A percentile compares a stretch with the other conserved stretches of the same genome.
Conservation (phyloP, 1,140 invertebrate genomes). For the Drosophila bipectinata region DNA sequence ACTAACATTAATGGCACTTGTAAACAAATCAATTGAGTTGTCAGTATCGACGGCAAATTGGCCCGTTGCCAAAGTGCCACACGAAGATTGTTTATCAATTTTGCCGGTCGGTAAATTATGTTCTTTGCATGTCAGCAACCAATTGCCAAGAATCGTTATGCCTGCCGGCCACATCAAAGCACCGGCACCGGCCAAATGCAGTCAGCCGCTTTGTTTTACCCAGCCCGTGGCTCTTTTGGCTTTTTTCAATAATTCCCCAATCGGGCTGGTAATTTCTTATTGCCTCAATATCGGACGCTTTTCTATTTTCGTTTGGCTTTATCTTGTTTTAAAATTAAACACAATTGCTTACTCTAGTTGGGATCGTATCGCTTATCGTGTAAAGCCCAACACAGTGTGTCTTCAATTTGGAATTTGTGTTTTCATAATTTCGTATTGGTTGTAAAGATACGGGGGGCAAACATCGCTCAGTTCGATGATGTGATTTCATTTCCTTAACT, state of each 20-base stretch:
- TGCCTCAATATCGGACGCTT: slow-evolving; percentile 34
- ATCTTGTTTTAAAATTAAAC: slow-evolving; percentile 78
- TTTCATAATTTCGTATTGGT: slow-evolving; percentile 43
- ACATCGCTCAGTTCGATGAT: slow-evolving; percentile 18
- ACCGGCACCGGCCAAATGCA: slow-evolving; percentile 49
- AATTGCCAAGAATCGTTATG: slow-evolving; percentile 62
- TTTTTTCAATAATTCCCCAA: slow-evolving; percentile 63
- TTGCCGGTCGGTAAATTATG: slow-evolving; percentile 67
- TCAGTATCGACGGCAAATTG: slow-evolving; percentile 72
- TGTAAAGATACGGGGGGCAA: slow-evolving; percentile 30
- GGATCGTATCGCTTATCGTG: slow-evolving; percentile 33
- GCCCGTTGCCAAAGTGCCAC: slow-evolving; percentile 62
- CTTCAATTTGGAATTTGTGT: slow-evolving; percentile 44
- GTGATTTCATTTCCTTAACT: slow-evolving; percentile 30
- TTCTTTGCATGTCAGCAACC: slow-evolving; percentile 81
- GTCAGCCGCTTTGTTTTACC: slow-evolving; percentile 12
- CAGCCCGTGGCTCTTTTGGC: not conserved
- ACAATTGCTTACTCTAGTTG: slow-evolving; percentile 48
- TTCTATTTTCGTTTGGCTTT: slow-evolving; percentile 51
- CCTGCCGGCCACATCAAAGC: slow-evolving; percentile 39
- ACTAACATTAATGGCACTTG: slow-evolving; percentile 76
- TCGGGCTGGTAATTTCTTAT: slow-evolving; percentile 60
- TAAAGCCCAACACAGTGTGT: slow-evolving; percentile 42
- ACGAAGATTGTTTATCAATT: slow-evolving; percentile 75
- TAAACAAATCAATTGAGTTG: slow-evolving; percentile 75